Percentiles rank a stretch among this genome's conserved stretches.
These are phyloP conservation scores for Phrynocephalus guinanensis DNA, from an alignment of 2,797 vertebrate genomes.

Conservation along the genomic window DNA sequence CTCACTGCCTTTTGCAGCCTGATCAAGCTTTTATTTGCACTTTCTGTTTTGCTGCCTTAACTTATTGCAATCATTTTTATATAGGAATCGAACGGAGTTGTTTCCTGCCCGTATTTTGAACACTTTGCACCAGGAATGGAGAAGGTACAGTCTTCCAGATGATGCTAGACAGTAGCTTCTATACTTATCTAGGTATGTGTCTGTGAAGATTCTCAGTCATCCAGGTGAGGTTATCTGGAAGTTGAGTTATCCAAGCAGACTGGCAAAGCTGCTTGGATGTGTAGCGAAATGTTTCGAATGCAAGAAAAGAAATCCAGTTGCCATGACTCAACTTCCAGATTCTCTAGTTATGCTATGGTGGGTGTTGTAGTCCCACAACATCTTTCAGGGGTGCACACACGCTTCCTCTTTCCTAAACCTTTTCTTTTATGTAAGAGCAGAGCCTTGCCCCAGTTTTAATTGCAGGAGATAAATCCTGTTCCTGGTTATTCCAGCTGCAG, in stretches of 20 bases:
- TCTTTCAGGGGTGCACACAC: not conserved
- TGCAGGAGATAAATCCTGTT: not conserved
- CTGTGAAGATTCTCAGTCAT: too few relatives aligned
- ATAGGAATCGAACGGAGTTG: not conserved
- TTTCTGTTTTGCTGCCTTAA: not conserved
- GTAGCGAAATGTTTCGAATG: too few relatives aligned
- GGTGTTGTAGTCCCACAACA: not conserved
- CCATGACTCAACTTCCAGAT: not conserved
- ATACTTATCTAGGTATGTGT: too few relatives aligned
- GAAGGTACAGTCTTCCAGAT: not conserved
- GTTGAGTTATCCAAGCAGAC: too few relatives aligned
- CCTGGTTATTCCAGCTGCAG: slow-evolving; percentile 34
- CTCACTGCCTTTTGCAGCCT: too few relatives aligned
- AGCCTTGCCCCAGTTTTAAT: not conserved
- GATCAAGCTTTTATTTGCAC: not conserved
- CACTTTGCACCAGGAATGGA: not conserved
- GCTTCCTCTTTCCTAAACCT: not conserved
- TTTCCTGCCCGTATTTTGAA: not conserved
- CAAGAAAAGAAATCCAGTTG: too few relatives aligned
- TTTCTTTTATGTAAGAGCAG: not conserved
- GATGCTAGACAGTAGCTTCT: not conserved
- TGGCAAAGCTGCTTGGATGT: too few relatives aligned
- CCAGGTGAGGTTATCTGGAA: too few relatives aligned
- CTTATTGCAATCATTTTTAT: not conserved
- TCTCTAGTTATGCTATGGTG: not conserved